phyloP scores from a whole-genome alignment of 2,797 vertebrate species.

The Sardinella longiceps region DNA sequence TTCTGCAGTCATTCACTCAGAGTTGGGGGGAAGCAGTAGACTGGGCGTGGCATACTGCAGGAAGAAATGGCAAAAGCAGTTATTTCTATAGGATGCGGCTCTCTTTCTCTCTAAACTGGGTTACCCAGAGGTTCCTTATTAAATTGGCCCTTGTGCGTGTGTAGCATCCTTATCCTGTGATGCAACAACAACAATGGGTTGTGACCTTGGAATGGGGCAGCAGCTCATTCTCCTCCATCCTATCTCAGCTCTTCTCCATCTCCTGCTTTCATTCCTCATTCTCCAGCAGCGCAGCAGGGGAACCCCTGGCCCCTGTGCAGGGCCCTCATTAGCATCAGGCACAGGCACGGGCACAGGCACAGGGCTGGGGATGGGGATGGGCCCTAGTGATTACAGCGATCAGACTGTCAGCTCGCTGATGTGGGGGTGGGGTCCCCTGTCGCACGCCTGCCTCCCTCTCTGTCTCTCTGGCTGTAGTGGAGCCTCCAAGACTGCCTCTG shows the following conservation, averaged over 20 bases:
- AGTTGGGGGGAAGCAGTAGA: not conserved
- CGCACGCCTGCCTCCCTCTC: not conserved
- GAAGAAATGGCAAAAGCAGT: not conserved
- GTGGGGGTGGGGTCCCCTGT: not conserved
- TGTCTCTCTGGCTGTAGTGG: not conserved
- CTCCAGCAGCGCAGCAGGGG: slow-evolving; percentile 16
- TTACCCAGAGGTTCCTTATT: not conserved
- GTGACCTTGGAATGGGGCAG: not conserved
- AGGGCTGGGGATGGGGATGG: not conserved
- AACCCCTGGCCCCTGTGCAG: slow-evolving; percentile 36
- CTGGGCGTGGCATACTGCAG: not conserved
- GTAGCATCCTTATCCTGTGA: not conserved
- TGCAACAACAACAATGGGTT: not conserved
- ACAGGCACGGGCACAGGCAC: slow-evolving; percentile 39
- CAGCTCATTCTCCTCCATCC: not conserved
- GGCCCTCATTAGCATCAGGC: slow-evolving; percentile 52
- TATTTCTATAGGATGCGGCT: not conserved
- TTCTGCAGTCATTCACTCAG: not conserved
- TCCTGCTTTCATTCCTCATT: not conserved
- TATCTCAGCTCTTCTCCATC: not conserved
- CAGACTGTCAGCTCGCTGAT: slow-evolving; percentile 46
- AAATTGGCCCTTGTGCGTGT: not conserved
- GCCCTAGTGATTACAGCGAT: slow-evolving; percentile 60
- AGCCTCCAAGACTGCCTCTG: not conserved
- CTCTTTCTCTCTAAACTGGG: not conserved